Percentiles rank a stretch among this genome's conserved stretches.
Evolutionary conservation across 2,113 vertebrate species (phyloP).

Genomic region (rat (Rattus norvegicus)): GRCr8 NC_086023.1:152199001-152199500

Average conservation of each 20-base stretch:
- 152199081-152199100: conserved; percentile 53
- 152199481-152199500: no score
- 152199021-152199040: not conserved
- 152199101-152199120: conserved; percentile 52
- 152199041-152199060: conserved; percentile 14
- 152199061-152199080: not conserved
- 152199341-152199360: not conserved
- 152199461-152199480: not conserved
- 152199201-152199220: not conserved
- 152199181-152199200: conserved; percentile 6
- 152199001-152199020: conserved; percentile 66
- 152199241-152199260: conserved; percentile 38
- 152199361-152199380: not conserved
- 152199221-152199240: conserved; percentile 45
- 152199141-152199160: conserved; percentile 4
- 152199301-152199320: not conserved
- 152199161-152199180: conserved; percentile 65
- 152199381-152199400: not conserved
- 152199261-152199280: conserved; percentile 18
- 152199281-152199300: not conserved
- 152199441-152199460: not conserved
- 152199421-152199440: not conserved
- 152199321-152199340: conserved; percentile 10
- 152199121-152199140: conserved; percentile 54
- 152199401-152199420: not conserved